Conservation (phyloP, 2,797 vertebrate genomes). For the Anabas testudineus region DNA sequence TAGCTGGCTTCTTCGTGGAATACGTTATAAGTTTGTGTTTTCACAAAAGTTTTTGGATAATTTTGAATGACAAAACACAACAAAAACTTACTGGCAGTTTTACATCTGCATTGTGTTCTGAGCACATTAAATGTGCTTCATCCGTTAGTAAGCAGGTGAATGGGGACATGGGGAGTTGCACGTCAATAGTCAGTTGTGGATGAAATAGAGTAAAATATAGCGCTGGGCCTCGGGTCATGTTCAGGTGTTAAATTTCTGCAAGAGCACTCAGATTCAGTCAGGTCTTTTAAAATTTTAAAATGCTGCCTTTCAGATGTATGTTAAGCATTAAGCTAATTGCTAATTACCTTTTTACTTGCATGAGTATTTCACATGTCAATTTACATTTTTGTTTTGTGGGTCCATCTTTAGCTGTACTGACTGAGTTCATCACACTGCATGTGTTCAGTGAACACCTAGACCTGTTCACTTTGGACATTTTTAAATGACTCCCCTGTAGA, state of each 20-base stretch:
- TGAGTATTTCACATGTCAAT: background rate
- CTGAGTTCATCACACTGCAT: constrained; percentile 31
- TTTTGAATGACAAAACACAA: too few relatives aligned
- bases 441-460: constrained; percentile 24
- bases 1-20: too few relatives aligned
- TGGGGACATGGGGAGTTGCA: too few relatives aligned
- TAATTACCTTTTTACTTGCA: background rate
- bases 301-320: too few relatives aligned
- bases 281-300: too few relatives aligned
- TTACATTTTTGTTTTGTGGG: background rate
- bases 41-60: too few relatives aligned
- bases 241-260: background rate
- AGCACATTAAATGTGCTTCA: background rate
- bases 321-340: background rate
- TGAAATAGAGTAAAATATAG: background rate
- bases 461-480: constrained; percentile 27
- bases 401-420: constrained; percentile 10
- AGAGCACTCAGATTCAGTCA: background rate
- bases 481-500: constrained; percentile 42
- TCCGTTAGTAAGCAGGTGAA: background rate
- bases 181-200: background rate
- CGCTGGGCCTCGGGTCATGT: too few relatives aligned
- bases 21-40: too few relatives aligned
- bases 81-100: background rate
- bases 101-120: background rate